A percentile compares a stretch with the other conserved stretches of the same genome.
Conservation (phyloP, 1,140 invertebrate genomes). For the Trichoplusia ni region DNA sequence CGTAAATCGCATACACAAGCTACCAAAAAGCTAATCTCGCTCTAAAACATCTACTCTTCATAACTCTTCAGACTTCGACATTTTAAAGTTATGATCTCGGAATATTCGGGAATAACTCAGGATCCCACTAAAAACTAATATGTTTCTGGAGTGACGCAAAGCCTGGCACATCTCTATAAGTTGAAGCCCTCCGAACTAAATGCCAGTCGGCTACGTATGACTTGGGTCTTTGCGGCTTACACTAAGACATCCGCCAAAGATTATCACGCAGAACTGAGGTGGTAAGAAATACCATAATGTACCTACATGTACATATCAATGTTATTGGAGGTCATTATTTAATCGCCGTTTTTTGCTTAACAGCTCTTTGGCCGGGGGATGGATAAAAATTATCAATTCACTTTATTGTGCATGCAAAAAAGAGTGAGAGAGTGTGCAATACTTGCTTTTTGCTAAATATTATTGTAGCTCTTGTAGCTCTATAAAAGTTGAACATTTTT, state of each 20-base stretch:
- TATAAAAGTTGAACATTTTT: no score
- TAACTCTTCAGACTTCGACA: neutral
- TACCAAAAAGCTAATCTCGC: neutral
- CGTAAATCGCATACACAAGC: no score
- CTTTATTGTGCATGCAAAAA: no score
- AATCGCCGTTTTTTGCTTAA: no score
- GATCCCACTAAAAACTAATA: slow-evolving; percentile 13
- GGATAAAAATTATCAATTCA: no score
- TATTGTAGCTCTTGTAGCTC: no score
- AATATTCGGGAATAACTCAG: slow-evolving; percentile 11
- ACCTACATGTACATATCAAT: neutral
- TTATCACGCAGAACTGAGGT: neutral
- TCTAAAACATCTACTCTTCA: neutral
- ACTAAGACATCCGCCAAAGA: slow-evolving; percentile 4
- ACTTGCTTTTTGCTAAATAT: no score
- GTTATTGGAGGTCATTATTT: no score
- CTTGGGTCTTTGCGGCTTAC: slow-evolving; percentile 21
- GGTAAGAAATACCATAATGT: neutral
- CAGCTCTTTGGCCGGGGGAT: no score
- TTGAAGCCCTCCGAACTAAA: slow-evolving; percentile 12
- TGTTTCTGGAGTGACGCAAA: slow-evolving; percentile 4
- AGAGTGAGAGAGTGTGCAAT: no score
- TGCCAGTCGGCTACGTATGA: slow-evolving; percentile 16
- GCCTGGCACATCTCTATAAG: neutral
- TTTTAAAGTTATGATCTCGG: slow-evolving; percentile 17